Base-by-base conservation (phyloP, 2,888 invertebrate genomes). In the Pseudanteris insignis region DNA sequence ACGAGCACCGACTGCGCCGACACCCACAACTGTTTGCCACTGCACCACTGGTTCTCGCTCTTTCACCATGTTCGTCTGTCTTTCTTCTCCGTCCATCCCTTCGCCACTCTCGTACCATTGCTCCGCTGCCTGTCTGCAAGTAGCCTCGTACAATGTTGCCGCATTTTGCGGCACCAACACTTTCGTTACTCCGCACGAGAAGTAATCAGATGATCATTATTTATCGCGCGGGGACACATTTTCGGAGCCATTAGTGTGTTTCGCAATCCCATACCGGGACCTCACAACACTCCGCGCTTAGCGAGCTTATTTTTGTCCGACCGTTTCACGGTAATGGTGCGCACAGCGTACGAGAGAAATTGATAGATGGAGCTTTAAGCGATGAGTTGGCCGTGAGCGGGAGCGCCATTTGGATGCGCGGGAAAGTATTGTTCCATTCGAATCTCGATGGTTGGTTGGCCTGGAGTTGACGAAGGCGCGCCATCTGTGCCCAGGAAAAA, bases 141-240 rank as follows among this genome's bases (percentile, higher is more conserved):
- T 29, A 34, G 33, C 64, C 32, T 57, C n/a, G 63, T 68, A 69
- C 72, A 72, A 70, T 72, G 71, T 73, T 74, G 71, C 72, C 70
- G 70, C 67, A 65, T 70, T 65, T 67, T 57, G 51, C 53, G 48
- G 59, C 21, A 38, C 38, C 54, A 46, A 26, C 65, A 64, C 28
- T 64, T 57, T 57, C 57, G 36, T 47, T 41, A 33, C 28, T 43
- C 18, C 9, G 21, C 14, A 15, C 28, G 25, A 11, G 18, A 12
- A 14, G 10, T 14, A 28, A 54, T 55, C 46, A 29, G 40, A 40
- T 10, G n/a, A 6, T 14, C 25, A 28, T 28, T 36, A 26, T 15
- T 38, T 38, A 28, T 54, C 25, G 11, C 12, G 9, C 12, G 12
- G 4, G 8, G 5, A 25, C 36, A 25, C 1, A 28, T 13, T 12